phyloP scores from a whole-genome alignment of 2,797 vertebrate species.

The Centropyge bicolor region DNA sequence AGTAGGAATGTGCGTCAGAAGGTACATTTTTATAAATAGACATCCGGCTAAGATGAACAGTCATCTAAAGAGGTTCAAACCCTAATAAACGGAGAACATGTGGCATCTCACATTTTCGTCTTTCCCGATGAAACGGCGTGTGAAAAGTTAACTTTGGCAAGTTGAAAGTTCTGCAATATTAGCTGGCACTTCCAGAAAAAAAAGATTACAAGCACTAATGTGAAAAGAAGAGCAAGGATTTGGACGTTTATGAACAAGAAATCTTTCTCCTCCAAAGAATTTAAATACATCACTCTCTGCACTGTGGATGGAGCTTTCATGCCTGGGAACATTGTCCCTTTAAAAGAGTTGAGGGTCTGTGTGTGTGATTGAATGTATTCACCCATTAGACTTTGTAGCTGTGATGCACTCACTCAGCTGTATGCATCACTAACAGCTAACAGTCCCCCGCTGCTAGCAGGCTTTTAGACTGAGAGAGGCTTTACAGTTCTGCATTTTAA shows the following conservation, averaged over 20 bases:
- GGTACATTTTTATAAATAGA: conserved; percentile 14
- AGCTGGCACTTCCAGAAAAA: conserved; percentile 43
- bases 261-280: conserved; percentile 55
- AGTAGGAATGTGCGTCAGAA: not conserved
- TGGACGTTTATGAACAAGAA: conserved; percentile 62
- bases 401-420: conserved; percentile 85
- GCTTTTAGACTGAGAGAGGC: conserved; percentile 84
- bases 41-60: conserved; percentile 30
- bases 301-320: conserved; percentile 67
- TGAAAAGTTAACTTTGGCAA: conserved; percentile 45
- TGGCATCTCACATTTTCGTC: conserved; percentile 23
- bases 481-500: conserved; percentile 86
- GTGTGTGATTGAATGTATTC: conserved; percentile 84
- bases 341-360: conserved; percentile 78
- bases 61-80: conserved; percentile 36
- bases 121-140: not conserved
- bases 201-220: conserved; percentile 50
- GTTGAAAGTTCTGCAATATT: conserved; percentile 44
- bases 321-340: conserved; percentile 77
- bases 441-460: conserved; percentile 84
- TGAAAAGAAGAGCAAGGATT: conserved; percentile 43
- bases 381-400: conserved; percentile 84
- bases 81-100: conserved; percentile 22
- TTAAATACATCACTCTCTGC: conserved; percentile 61
- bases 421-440: conserved; percentile 84